Evolutionary conservation across 2,797 vertebrate genomes (phyloP), one percentile per base, ranked within the genome.

Genomic region (Microctenopoma steveboyesi): DNA sequence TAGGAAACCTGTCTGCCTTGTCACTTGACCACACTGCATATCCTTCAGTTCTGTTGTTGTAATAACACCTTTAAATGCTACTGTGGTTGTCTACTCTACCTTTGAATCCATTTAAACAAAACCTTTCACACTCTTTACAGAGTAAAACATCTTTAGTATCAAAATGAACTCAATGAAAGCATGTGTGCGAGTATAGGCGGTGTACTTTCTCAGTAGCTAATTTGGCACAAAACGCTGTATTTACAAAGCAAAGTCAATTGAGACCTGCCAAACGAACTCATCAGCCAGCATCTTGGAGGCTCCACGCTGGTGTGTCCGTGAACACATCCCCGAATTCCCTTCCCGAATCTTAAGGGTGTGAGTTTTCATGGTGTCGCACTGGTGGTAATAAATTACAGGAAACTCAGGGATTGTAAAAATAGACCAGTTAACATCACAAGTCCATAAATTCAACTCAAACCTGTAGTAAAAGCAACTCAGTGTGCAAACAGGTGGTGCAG

Each of bases 401-500:
- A 79, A 77, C 78, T 52, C 80, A 77, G 81, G 78, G 65, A 79
- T 33, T 48, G 64, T 85, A 79, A 81, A 88, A 84, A 85, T 74
- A 90, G 75, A 83, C 81, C 72, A 59, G 61, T 88, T 82, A 72
- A 86, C 74, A 84, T 87, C 81, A 84, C 83, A 79, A 85, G 83
- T 85, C 81, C 76, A 89, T 91, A 86, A 90, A 92, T 84, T 50
- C 70, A 18, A 71, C 72, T 52, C 61, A 77, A 88, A 83, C 27
- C 40, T 59, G 78, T 78, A 78, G 62, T 82, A 86, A 87, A 86
- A 84, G 72, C 64, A 71, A 64, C 46, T 69, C 7, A 10, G 72
- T 79, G 76, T 78, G 71, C 39, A 80, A 87, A 88, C 81, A 90
- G 86, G 85, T 83, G 83, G 70, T 59, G 63, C 14, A 53, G 65